Evolutionary conservation across 2,888 invertebrate genomes (phyloP), one percentile per base, ranked within the genome.

Genomic region (Pyrrhopygopsis socrates): DNA sequence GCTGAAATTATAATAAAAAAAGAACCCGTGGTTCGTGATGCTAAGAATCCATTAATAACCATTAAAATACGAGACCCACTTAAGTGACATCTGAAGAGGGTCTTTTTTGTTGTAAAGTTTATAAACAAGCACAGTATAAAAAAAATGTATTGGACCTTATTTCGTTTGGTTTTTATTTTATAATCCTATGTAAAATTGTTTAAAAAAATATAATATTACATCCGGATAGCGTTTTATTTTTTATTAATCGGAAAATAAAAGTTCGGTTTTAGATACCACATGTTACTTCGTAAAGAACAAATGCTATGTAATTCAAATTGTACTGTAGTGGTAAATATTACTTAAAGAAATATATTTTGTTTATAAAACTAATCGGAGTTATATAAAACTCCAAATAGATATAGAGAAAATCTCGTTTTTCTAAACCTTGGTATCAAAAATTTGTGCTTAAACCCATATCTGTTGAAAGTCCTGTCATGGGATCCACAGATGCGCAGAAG

Each of bases 31-130:
- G n/a, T n/a, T n/a, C n/a, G n/a, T n/a, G n/a, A n/a, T n/a, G n/a
- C n/a, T n/a, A n/a, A n/a, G n/a, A n/a, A n/a, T n/a, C n/a, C n/a
- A n/a, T n/a, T n/a, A n/a, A n/a, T n/a, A n/a, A n/a, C n/a, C n/a
- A n/a, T n/a, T n/a, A n/a, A 34, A 34, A 34, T 34, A 34, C 15
- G 22, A 22, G 15, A 34, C 68, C 79, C 83, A 84, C 79, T 84
- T 74, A 41, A 50, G 50, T 30, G 24, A 67, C 38, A 73, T 29
- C 20, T n/a, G 68, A 24, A 24, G 24, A 34, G 34, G 34, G 34
- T 34, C n/a, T n/a, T n/a, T n/a, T n/a, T 34, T 34, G 34, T 5
- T 34, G 6, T 11, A 34, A 34, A 34, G 5, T 34, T 34, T 34
- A 34, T 8, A 34, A 34, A 34, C 34, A 34, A 34, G 58, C 13